Percentiles rank a stretch among this genome's conserved stretches.
phyloP scores from a whole-genome alignment of 2,888 invertebrate species.

The Metallyticus violacea region DNA sequence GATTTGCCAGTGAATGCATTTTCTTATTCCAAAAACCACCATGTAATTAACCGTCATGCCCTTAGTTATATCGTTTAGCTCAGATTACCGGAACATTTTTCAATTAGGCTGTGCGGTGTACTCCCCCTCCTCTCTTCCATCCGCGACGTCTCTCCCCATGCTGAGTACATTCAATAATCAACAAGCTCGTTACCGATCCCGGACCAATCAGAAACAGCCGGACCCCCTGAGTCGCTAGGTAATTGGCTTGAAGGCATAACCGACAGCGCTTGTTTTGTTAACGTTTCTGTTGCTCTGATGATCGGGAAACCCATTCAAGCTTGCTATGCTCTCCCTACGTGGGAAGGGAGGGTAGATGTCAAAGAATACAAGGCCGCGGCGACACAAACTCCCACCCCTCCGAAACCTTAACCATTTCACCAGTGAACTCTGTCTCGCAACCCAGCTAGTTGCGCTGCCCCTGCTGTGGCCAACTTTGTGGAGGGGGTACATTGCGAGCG shows the following conservation, averaged over 20 bases:
- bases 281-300: conserved; percentile 17
- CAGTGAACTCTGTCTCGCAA: background rate
- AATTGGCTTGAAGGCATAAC: conserved; percentile 31
- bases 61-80: conserved; percentile 33
- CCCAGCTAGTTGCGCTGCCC: background rate
- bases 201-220: conserved; percentile 31
- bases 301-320: background rate
- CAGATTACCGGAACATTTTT: conserved; percentile 32
- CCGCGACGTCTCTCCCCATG: conserved; percentile 8
- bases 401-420: background rate
- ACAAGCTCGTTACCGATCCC: conserved; percentile 29
- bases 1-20: background rate
- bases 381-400: background rate
- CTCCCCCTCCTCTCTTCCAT: background rate
- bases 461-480: background rate
- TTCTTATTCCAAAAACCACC: conserved; percentile 28
- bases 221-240: conserved; percentile 30
- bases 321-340: background rate
- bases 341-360: background rate
- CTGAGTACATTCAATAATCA: conserved; percentile 27
- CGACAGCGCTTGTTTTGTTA: conserved; percentile 5
- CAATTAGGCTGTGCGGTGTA: conserved; percentile 29
- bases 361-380: background rate
- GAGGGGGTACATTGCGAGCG: background rate
- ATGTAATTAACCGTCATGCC: conserved; percentile 32